Evolutionary conservation across 2,888 invertebrate species (phyloP), one percentile per base, ranked within the genome.

Genomic region (Tachina lurida): DNA sequence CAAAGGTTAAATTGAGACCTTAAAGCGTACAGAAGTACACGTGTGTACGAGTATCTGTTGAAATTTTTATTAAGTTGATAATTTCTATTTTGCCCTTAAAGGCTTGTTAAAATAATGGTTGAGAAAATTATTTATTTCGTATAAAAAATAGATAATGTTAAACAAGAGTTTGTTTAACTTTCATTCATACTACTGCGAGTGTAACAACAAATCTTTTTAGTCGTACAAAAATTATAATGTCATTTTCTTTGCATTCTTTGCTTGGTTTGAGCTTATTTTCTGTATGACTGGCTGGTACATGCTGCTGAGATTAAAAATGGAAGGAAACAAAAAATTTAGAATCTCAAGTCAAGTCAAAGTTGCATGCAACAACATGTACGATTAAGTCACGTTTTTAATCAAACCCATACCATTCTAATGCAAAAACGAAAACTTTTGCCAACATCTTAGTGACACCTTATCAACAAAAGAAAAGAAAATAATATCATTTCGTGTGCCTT

Each of bases 321-420:
- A 65, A 47, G 22, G 1, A 9, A 22, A 41, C 15, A 60, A 15
- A 10, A n/a, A 39, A 41, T 60, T 49, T 52, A 41, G 58, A 77
- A 70, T 60, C 43, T 41, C 19, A 56, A 82, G 17, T 41, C 39
- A 56, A 82, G 17, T 22, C 56, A 70, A 58, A 76, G 76, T 67
- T 84, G 80, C 58, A 84, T 62, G 49, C 49, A 84, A 62, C 82
- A 81, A 75, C 84, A 86, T 73, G 67, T 83, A 68, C 84, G 84
- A 91, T 91, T 91, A 91, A 91, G 91, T 91, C 91, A 91, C 91
- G 91, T 91, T 91, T 91, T 91, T 91, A 91, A 91, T 91, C 91
- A 91, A 90, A 90, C 52, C 68, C 62, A 74, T 74, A 73, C 54
- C 47, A 62, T 70, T 70, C 62, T 39, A 60, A 45, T 15, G 58